A percentile compares a stretch with the other conserved stretches of the same genome.
These are phyloP conservation scores for Pollachius pollachius DNA, from an alignment of 2,113 vertebrate species.

Conservation along the genomic window DNA sequence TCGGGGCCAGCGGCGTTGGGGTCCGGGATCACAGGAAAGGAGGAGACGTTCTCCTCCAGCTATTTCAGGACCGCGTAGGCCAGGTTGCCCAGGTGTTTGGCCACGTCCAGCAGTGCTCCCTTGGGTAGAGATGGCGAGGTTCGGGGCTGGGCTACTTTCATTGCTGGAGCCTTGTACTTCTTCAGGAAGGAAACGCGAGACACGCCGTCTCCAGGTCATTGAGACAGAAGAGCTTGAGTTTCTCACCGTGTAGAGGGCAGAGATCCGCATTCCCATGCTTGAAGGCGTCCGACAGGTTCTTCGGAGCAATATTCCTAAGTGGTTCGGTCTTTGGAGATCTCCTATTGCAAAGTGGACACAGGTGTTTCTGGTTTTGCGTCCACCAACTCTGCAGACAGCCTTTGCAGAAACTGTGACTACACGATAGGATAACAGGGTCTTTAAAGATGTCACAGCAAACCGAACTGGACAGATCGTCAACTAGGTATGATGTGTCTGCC, in stretches of 20 bases:
- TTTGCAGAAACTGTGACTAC: too few relatives aligned
- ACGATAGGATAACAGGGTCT: too few relatives aligned
- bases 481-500: too few relatives aligned
- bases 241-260: conserved; percentile 2
- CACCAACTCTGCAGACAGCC: background rate
- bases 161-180: background rate
- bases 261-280: background rate
- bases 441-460: too few relatives aligned
- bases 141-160: background rate
- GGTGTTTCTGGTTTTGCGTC: background rate
- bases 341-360: background rate
- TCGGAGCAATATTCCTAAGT: background rate
- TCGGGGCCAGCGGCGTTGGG: too few relatives aligned
- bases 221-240: conserved; percentile 1
- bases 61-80: too few relatives aligned
- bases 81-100: background rate
- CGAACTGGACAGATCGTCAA: too few relatives aligned
- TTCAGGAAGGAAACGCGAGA: background rate
- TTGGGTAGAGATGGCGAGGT: background rate
- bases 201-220: background rate
- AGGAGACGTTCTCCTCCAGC: too few relatives aligned
- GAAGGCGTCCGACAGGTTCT: background rate
- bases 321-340: conserved; percentile 1
- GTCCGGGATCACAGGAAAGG: too few relatives aligned
- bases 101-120: background rate